Evolutionary conservation across 2,797 vertebrate species (phyloP), one percentile per base, ranked within the genome.

Genomic region (Phrynocephalus guinanensis): DNA sequence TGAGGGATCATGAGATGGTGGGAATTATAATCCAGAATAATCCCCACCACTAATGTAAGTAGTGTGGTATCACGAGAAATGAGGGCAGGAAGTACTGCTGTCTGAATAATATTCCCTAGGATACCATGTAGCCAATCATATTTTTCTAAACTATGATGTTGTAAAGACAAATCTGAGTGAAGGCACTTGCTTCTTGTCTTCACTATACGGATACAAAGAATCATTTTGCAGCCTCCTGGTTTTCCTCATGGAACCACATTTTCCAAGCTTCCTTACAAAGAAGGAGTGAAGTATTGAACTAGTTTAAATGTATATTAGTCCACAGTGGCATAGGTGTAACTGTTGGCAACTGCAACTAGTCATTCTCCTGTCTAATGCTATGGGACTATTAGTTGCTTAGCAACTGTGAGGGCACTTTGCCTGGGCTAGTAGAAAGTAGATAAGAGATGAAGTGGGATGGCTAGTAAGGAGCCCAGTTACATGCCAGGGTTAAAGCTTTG

Each of bases 381-480:
- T 56, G 84, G 44, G 76, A 71, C 48, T 22, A 50, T 24, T 6
- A 18, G 84, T 79, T 79, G 67, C 76, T n/a, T 86, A 71, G 76
- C 84, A 86, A 86, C 66, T 71, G n/a, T n/a, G 67, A 15, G 22
- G 6, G 13, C 20, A 56, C 18, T 86, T 86, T 38, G 11, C 48
- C 48, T 71, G 38, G 67, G 48, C 22, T 28, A 9, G 50, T 13
- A 70, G n/a, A 79, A 71, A 33, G 48, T 24, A n/a, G 68, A 20
- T 18, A 44, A 18, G 82, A 68, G n/a, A 20, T 50, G 50, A 28
- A 1, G 44, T 18, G 20, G 52, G 24, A 22, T 28, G 72, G 24
- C 33, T 24, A 50, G 26, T 30, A 38, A 67, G n/a, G 7, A 24
- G n/a, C 28, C 30, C 16, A 50, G 16, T 38, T 1, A 83, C 9